Evolutionary conservation across 2,888 invertebrate species (phyloP), one percentile per base, ranked within the genome.

Genomic region (Cerceris rybyensis): DNA sequence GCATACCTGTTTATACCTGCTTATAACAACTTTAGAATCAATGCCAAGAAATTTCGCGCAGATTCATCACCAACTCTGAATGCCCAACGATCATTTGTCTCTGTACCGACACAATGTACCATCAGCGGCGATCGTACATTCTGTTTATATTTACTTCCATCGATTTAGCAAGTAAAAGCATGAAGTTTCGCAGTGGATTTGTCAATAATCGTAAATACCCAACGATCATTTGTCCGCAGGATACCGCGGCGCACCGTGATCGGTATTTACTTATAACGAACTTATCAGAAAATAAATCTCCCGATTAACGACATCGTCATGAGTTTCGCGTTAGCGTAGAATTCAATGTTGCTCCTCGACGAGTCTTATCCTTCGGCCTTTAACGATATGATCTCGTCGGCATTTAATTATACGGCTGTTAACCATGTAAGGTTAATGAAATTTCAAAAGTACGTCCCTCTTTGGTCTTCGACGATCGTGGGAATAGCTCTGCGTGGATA

Each of bases 361-460:
- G 9, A 28, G 7, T n/a, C 54, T 41, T 8, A 11, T 28, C 28
- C 28, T 28, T 28, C 16, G 7, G 9, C 16, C 58, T 14, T 7
- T 55, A 55, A 16, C 28, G 59, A 63, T 39, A 5, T 70, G 52
- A 70, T 70, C 74, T 43, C 46, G 52, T 8, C 17, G 63, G 52
- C 11, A 46, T 54, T 75, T 70, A 75, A 75, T 75, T 75, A 59
- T 43, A 59, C 43, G 59, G 41, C 46, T 41, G 74, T 71, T 61
- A 75, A 43, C 61, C 28, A 41, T 16, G 65, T 16, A 39, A 13
- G 66, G 57, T 28, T 66, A 72, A 72, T 57, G 71, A 72, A 75
- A 66, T 57, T 50, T 75, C 61, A 57, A 72, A 61, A 9, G 41
- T 39, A 54, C 28, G 55, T 54, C 66, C 65, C 16, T 28, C 65